A percentile compares a stretch with the other conserved stretches of the same genome.
Conservation (phyloP, 1,140 invertebrate genomes). For the Heliothis subflexa region DNA sequence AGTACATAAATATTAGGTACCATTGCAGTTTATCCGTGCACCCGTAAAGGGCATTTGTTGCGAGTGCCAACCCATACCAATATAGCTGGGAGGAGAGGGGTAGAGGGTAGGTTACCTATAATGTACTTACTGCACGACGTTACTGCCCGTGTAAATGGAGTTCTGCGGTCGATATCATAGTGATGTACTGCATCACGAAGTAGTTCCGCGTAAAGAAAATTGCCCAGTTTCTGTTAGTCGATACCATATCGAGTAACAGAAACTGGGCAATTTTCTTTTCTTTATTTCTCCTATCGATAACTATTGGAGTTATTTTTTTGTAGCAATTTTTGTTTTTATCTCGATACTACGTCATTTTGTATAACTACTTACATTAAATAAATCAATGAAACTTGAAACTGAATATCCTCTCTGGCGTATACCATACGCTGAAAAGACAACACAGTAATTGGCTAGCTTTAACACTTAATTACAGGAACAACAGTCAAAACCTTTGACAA, state of each 20-base stretch:
- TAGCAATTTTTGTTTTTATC: too few relatives aligned
- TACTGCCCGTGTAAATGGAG: conserved; percentile 66
- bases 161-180: conserved; percentile 70
- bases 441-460: neutral
- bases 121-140: conserved; percentile 51
- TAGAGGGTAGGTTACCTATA: conserved; percentile 52
- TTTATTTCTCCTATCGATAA: too few relatives aligned
- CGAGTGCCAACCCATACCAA: conserved; percentile 39
- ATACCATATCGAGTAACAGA: neutral
- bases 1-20: neutral
- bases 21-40: neutral
- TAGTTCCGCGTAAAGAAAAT: neutral
- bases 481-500: too few relatives aligned
- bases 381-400: too few relatives aligned
- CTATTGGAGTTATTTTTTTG: too few relatives aligned
- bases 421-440: too few relatives aligned
- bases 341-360: too few relatives aligned
- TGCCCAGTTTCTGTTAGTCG: neutral
- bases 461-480: neutral
- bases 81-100: conserved; percentile 50
- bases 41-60: conserved; percentile 24
- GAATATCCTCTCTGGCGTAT: too few relatives aligned
- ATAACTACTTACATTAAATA: too few relatives aligned
- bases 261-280: too few relatives aligned
- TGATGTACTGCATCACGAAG: conserved; percentile 52